Percentiles rank a stretch among this genome's conserved stretches.
Evolutionary conservation across 1,140 invertebrate species (phyloP).

Genomic region (Rhagoletis pomonella): DNA sequence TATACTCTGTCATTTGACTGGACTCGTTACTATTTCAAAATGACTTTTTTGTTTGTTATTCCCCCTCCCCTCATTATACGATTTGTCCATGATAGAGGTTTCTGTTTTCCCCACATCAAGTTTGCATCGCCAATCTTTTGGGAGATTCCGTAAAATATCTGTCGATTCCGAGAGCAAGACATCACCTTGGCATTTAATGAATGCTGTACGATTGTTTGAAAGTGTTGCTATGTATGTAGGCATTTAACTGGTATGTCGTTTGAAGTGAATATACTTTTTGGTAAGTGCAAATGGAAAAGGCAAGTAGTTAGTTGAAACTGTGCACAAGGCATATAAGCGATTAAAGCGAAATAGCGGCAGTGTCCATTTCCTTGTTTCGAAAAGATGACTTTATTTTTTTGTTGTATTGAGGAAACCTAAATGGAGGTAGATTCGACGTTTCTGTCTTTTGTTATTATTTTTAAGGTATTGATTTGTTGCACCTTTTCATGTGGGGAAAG

Average conservation of each 20-base stretch:
- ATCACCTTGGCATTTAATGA: constrained; percentile 2
- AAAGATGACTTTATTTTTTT: too few species aligned
- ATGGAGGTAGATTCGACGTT: constrained; percentile 59
- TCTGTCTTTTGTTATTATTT: constrained; percentile 61
- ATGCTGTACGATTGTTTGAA: not conserved
- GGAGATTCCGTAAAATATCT: constrained; percentile 30
- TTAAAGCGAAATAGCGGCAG: not conserved
- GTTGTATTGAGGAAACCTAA: not conserved
- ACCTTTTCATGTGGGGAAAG: too few species aligned
- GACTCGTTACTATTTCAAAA: not conserved
- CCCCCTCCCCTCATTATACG: not conserved
- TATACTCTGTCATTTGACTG: not conserved
- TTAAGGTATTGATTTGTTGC: too few species aligned
- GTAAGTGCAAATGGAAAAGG: not conserved
- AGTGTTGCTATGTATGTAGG: not conserved
- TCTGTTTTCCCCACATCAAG: not conserved
- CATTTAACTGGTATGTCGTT: not conserved
- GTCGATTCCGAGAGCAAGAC: not conserved
- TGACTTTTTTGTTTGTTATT: not conserved
- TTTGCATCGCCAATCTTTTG: not conserved
- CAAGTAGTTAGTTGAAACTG: not conserved
- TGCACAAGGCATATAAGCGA: not conserved
- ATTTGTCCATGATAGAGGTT: constrained; percentile 27
- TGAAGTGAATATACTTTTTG: not conserved
- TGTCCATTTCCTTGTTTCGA: not conserved